Percentiles rank a stretch among this genome's conserved stretches.
These are phyloP conservation scores for Corythoichthys intestinalis DNA, from an alignment of 2,113 vertebrate genomes.

Conservation along the genomic window DNA sequence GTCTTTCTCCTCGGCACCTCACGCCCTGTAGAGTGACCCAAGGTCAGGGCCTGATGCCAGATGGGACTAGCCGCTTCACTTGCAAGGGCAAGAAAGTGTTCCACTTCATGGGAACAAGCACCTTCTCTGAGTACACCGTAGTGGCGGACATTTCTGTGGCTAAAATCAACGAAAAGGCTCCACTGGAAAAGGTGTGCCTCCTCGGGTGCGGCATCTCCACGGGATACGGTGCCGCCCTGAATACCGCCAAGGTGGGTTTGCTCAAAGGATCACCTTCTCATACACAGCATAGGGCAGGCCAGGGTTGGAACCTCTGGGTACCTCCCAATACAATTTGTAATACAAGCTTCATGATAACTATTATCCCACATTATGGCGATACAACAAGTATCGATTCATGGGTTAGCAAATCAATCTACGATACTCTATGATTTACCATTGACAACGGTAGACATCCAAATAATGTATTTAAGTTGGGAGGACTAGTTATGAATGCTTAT, in stretches of 20 bases:
- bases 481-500: no score
- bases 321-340: no score
- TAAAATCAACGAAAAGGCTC: conserved; percentile 70
- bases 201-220: conserved; percentile 78
- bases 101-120: conserved; percentile 80
- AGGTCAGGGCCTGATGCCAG: conserved; percentile 81
- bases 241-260: conserved; percentile 72
- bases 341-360: no score
- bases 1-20: no score
- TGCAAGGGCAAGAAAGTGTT: conserved; percentile 77
- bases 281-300: no score
- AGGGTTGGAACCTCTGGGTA: no score
- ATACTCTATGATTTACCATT: no score
- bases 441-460: no score
- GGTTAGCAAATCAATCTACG: no score
- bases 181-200: conserved; percentile 78
- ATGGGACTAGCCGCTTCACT: conserved; percentile 82
- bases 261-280: neutral
- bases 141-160: conserved; percentile 77
- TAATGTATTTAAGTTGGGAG: no score
- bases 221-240: conserved; percentile 77
- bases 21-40: conserved; percentile 65
- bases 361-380: no score
- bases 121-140: conserved; percentile 80
- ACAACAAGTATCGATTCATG: no score